Evolutionary conservation across 1,140 invertebrate species (phyloP).

Genomic region (Drosophila lacertosa): DNA sequence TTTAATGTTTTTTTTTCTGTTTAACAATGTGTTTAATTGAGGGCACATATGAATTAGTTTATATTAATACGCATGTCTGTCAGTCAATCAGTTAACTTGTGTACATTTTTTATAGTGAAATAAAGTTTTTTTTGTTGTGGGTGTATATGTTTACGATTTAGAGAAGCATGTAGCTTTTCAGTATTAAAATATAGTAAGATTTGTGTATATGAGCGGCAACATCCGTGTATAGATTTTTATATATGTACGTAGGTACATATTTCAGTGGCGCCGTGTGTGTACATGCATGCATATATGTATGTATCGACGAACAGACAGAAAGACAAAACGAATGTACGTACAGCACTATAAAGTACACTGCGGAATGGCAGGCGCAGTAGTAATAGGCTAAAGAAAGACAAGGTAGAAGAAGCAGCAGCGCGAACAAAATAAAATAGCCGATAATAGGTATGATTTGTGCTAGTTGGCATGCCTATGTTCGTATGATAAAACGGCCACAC

Average conservation of each 20-base stretch:
- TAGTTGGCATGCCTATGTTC: conserved; percentile 51
- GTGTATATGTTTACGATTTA: neutral
- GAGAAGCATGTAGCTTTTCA: conserved; percentile 11
- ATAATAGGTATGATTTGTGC: conserved; percentile 63
- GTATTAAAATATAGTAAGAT: conserved; percentile 25
- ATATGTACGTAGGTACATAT: conserved; percentile 49
- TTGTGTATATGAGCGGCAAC: conserved; percentile 68
- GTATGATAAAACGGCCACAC: conserved; percentile 56
- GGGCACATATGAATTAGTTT: no score
- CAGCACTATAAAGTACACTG: conserved; percentile 68
- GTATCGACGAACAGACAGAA: conserved; percentile 66
- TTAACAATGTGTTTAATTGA: neutral
- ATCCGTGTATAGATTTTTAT: conserved; percentile 74
- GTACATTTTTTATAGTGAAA: conserved; percentile 1
- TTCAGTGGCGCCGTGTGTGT: conserved; percentile 50
- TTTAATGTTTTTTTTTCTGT: conserved; percentile 29
- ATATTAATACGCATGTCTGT: neutral
- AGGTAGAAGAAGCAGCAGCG: conserved; percentile 67
- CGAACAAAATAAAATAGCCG: conserved; percentile 80
- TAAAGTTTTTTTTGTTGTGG: conserved; percentile 1
- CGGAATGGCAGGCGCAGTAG: conserved; percentile 65
- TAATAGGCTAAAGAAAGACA: conserved; percentile 75
- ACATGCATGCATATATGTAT: conserved; percentile 63
- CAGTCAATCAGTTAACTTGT: neutral
- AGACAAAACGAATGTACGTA: conserved; percentile 70